Conservation (phyloP, 1,140 invertebrate species). For the Marisa cornuarietis region DNA sequence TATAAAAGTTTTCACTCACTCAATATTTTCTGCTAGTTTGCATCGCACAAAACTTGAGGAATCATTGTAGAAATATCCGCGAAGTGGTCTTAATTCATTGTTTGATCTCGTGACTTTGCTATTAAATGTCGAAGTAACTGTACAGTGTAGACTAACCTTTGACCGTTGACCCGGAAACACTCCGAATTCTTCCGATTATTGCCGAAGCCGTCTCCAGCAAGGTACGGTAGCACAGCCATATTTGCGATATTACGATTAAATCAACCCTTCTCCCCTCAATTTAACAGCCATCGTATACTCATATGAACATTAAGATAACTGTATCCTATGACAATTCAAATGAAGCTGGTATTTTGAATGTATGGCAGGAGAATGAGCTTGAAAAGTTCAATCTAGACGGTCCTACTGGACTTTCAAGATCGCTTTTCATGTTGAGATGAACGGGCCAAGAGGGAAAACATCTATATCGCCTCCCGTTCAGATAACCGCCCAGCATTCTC, state of each 20-base stretch:
- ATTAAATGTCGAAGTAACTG: no score
- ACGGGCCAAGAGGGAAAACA: constrained; percentile 51
- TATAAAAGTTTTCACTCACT: no score
- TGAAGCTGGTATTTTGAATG: constrained; percentile 37
- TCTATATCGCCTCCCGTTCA: constrained; percentile 48
- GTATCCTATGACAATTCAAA: constrained; percentile 29
- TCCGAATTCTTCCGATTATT: constrained; percentile 16
- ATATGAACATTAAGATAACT: constrained; percentile 25
- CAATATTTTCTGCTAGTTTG: no score
- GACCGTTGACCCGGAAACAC: constrained; percentile 32
- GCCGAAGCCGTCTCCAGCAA: constrained; percentile 23
- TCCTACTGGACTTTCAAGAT: constrained; percentile 51
- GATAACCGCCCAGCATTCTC: constrained; percentile 40
- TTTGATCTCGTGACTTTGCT: no score
- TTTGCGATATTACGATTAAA: constrained; percentile 36
- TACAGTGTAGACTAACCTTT: constrained; percentile 15
- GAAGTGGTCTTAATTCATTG: no score
- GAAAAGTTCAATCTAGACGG: constrained; percentile 55
- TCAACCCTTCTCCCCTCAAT: constrained; percentile 29
- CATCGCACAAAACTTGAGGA: no score
- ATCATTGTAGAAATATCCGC: no score
- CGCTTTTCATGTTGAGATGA: constrained; percentile 57
- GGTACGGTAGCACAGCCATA: constrained; percentile 52
- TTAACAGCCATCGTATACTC: constrained; percentile 5
- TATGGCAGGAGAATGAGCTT: constrained; percentile 56